Base-by-base conservation (phyloP, 2,797 vertebrate genomes). In the Hippocampus kuda region DNA sequence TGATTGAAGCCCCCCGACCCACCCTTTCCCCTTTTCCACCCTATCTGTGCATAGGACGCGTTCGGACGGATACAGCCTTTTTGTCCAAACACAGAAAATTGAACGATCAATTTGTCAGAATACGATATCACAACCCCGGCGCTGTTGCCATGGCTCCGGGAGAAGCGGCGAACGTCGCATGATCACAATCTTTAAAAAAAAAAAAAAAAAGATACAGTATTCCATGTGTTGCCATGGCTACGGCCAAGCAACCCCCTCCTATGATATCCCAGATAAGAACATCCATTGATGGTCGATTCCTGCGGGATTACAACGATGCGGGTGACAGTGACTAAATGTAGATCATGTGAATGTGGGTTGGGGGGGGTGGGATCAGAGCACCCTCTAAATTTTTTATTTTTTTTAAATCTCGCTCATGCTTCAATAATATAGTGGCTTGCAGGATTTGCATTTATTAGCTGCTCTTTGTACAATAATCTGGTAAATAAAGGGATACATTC, bases 341-440 rank as follows among this genome's bases (percentile, higher is more conserved):
- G 95, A 96, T 97, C 94, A 95, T 94, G 88, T 94, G 88, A 91
- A 94, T 91, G 72, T 79, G 81, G 86, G 85, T 1, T 27, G 30
- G 89, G 72, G 80, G 81, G 86, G 85, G n/a, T n/a, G 89, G 89
- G 89, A 90, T 91, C 85, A 15, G 77, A 89, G 90, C 86, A 90
- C 88, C 93, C 89, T 90, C 6, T 8, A 38, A 38, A 7, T 34
- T 8, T 7, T 38, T 38, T 7, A 16, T n/a, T 8, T 16, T 18
- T 12, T 12, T 12, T 1, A 4, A 38, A 91, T 91, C 93, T 88
- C 83, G 88, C 84, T 91, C 88, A 85, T 74, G 78, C 90, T 94
- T 97, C 87, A 95, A 95, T 97, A 94, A 97, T 96, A 91, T 90
- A 97, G 96, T 89, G 81, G 82, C 91, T 92, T 91, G 90, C 83